Evolutionary conservation across 92 coral and sea anemone genomes (phyloP).

Genomic region (Phenganax stokvisi): DNA sequence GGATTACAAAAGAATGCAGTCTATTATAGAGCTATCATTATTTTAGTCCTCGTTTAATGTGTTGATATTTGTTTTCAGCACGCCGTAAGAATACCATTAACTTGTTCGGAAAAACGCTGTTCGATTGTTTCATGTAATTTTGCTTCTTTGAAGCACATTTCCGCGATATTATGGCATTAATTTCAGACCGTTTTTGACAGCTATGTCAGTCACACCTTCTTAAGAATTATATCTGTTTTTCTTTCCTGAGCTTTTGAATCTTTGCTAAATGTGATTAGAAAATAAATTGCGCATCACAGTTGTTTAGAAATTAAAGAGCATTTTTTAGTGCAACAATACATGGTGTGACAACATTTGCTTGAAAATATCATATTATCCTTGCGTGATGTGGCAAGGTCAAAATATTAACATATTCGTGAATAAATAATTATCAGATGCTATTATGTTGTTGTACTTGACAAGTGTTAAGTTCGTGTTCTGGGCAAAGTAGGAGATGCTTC

Average conservation of each 20-base stretch:
- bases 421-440: background rate
- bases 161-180: background rate
- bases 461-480: background rate
- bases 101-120: background rate
- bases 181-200: background rate
- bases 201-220: constrained; percentile 1
- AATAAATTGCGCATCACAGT: background rate
- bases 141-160: too few relatives aligned
- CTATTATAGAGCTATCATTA: constrained; percentile 5
- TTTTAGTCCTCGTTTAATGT: background rate
- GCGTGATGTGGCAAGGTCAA: constrained; percentile 3
- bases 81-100: background rate
- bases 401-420: background rate
- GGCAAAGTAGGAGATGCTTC: background rate
- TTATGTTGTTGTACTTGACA: background rate
- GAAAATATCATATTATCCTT: background rate
- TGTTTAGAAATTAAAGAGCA: background rate
- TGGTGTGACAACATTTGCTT: background rate
- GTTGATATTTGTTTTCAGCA: constrained; percentile 5
- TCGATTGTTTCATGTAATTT: background rate
- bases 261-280: background rate
- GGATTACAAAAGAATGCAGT: constrained; percentile 10
- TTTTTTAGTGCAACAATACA: background rate
- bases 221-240: background rate
- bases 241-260: background rate